Evolutionary conservation across 2,113 vertebrate species (phyloP).

Genomic region (Kryptolebias marmoratus): DNA sequence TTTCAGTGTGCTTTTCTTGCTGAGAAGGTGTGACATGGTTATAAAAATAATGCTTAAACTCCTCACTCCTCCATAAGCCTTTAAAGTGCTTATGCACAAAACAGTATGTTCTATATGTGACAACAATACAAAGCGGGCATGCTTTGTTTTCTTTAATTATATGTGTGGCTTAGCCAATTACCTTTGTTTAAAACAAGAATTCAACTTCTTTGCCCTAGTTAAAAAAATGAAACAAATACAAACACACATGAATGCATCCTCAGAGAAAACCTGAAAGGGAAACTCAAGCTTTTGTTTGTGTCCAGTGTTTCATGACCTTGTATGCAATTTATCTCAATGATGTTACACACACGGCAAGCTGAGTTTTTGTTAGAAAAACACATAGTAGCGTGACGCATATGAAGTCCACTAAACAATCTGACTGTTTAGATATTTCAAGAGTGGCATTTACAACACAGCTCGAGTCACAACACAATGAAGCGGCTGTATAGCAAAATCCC

Average conservation of each 20-base stretch:
- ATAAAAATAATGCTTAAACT: conserved; percentile 8
- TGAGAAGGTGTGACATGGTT: conserved; percentile 5
- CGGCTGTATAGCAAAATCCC: conserved; percentile 14
- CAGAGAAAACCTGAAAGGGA: conserved; percentile 14
- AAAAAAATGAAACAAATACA: conserved; percentile 3
- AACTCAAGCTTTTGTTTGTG: conserved; percentile 35
- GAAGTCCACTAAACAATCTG: conserved; percentile 39
- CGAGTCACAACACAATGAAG: conserved; percentile 30
- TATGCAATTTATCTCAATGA: conserved; percentile 24
- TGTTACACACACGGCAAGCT: conserved; percentile 28
- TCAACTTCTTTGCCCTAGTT: not conserved
- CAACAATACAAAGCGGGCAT: too few species aligned
- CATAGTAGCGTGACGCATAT: conserved; percentile 40
- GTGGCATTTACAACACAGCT: conserved; percentile 47
- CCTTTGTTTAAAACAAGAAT: not conserved
- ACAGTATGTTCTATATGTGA: not conserved
- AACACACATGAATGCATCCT: conserved; percentile 6
- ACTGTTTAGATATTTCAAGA: conserved; percentile 44
- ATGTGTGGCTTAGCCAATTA: conserved; percentile 14
- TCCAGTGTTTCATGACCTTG: conserved; percentile 18
- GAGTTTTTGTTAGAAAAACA: conserved; percentile 30
- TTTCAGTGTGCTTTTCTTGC: not conserved
- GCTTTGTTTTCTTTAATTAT: not conserved
- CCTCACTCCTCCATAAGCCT: conserved; percentile 11
- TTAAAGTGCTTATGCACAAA: conserved; percentile 39